Conservation (phyloP, 1,140 invertebrate species). For the Pogonognathellus flavescens region DNA sequence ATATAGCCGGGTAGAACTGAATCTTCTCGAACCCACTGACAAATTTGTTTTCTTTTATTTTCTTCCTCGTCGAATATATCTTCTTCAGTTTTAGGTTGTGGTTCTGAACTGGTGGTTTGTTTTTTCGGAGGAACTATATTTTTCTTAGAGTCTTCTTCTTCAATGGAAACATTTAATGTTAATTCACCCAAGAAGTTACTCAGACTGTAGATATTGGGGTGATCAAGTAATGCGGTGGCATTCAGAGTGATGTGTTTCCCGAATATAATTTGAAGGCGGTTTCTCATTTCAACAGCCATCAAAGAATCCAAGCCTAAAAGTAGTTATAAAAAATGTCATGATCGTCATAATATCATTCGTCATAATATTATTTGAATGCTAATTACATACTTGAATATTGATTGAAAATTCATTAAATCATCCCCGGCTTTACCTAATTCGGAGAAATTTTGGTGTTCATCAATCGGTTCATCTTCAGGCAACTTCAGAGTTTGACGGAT, state of each 20-base stretch:
- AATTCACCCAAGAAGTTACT: slow-evolving; percentile 16
- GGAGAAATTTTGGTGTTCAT: slow-evolving; percentile 49
- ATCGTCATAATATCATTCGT: too few species aligned
- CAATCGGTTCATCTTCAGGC: slow-evolving; percentile 43
- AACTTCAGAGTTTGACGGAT: slow-evolving; percentile 47
- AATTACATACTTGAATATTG: too few species aligned
- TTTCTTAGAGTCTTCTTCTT: background rate
- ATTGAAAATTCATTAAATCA: too few species aligned
- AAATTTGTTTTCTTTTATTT: background rate
- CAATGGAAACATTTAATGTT: background rate
- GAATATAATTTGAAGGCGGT: slow-evolving; percentile 32
- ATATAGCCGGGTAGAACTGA: background rate
- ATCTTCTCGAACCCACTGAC: slow-evolving; percentile 12
- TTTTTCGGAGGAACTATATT: background rate
- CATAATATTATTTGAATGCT: too few species aligned
- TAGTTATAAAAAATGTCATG: too few species aligned
- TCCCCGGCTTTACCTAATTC: too few species aligned
- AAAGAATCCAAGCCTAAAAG: slow-evolving; percentile 56
- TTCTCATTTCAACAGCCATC: slow-evolving; percentile 55
- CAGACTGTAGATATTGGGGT: slow-evolving; percentile 24
- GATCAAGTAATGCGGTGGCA: slow-evolving; percentile 2
- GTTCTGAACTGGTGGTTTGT: background rate
- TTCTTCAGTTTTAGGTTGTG: background rate
- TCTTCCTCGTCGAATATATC: background rate
- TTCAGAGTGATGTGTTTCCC: slow-evolving; percentile 30